Percentiles rank a stretch among this genome's conserved stretches.
Evolutionary conservation across 2,113 vertebrate species (phyloP).

Genomic region (Origma solitaria): DNA sequence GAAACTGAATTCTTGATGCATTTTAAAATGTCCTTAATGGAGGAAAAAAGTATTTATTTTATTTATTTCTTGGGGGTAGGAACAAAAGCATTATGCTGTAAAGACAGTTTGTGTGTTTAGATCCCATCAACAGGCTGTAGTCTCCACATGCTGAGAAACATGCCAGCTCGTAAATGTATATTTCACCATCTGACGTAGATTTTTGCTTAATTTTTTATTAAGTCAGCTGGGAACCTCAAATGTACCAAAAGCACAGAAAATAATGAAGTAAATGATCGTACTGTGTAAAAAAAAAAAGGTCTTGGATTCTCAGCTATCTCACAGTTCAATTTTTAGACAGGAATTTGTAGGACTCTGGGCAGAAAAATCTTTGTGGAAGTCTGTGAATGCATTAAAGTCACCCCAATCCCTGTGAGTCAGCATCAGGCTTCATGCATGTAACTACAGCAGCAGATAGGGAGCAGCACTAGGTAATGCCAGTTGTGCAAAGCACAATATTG

Average conservation of each 20-base stretch:
- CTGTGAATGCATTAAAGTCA: background rate
- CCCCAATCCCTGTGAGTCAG: background rate
- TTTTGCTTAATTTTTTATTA: background rate
- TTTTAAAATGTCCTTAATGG: background rate
- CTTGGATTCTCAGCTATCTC: background rate
- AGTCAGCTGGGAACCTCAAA: background rate
- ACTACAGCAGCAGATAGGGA: background rate
- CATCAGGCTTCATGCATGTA: background rate
- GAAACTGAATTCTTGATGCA: background rate
- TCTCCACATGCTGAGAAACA: background rate
- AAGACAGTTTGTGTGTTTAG: background rate
- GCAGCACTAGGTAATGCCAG: background rate
- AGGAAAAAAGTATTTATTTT: background rate
- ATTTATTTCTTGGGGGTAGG: background rate
- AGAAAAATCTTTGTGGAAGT: background rate
- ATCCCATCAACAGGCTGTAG: background rate
- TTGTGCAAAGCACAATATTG: background rate
- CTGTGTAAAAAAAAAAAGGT: background rate
- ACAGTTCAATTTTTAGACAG: background rate
- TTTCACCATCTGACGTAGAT: background rate
- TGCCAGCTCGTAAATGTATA: rapidly evolving
- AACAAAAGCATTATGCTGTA: background rate
- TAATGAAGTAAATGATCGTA: background rate
- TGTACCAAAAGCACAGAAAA: background rate
- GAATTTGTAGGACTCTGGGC: background rate